A percentile compares a stretch with the other conserved stretches of the same genome.
These are phyloP conservation scores for Lasioglossum baleicum DNA, from an alignment of 1,140 invertebrate genomes.

Conservation along the genomic window DNA sequence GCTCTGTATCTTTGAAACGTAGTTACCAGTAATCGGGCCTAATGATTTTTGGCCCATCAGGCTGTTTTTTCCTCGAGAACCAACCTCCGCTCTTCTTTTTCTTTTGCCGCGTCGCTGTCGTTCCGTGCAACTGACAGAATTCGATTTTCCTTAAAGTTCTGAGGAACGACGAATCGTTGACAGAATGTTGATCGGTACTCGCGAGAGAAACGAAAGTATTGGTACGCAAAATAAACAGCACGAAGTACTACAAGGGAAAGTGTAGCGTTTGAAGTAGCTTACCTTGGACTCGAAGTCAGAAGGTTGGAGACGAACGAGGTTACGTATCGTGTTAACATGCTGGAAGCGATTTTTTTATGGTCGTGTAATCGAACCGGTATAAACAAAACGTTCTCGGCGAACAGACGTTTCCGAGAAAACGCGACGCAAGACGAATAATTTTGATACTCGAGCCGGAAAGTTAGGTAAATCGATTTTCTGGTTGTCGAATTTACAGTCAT, in stretches of 20 bases:
- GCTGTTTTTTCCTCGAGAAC: neutral
- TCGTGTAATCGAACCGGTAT: neutral
- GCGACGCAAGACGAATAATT: neutral
- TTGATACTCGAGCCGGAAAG: neutral
- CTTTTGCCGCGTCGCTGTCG: neutral
- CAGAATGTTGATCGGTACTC: neutral
- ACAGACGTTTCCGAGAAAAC: neutral
- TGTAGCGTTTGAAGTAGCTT: slow-evolving; percentile 16
- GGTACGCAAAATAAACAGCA: neutral
- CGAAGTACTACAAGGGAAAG: neutral
- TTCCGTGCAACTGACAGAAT: neutral
- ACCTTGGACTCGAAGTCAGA: neutral
- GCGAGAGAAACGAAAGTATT: neutral
- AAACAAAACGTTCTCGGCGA: neutral
- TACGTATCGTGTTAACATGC: slow-evolving; percentile 18
- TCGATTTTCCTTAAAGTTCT: neutral
- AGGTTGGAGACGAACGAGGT: slow-evolving; percentile 20
- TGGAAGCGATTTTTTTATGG: neutral
- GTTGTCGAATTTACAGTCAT: neutral
- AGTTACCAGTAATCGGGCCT: slow-evolving; percentile 4
- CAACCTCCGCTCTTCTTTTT: neutral
- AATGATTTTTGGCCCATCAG: neutral
- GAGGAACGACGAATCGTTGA: neutral
- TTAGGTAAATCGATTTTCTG: neutral
- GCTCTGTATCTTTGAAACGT: neutral